These are phyloP conservation scores for Arion vulgaris DNA, from an alignment of 1,140 invertebrate species.

Conservation along the genomic window DNA sequence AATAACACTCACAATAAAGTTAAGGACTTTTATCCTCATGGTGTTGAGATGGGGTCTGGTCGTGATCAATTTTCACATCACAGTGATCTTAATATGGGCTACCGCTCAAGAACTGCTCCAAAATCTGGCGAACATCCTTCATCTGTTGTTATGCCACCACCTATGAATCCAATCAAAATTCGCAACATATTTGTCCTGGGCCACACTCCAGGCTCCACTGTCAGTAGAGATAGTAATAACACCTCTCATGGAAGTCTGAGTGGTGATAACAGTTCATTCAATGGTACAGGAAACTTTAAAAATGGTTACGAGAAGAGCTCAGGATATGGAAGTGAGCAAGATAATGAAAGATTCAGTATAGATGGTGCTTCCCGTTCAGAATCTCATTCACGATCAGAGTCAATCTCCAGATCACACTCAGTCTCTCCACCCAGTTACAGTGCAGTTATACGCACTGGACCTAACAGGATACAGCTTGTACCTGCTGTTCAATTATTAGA, in stretches of 20 bases:
- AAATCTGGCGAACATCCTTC: conserved; percentile 30
- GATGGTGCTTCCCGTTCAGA: conserved; percentile 56
- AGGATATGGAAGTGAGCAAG: conserved; percentile 69
- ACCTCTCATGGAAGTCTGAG: conserved; percentile 61
- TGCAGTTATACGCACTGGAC: conserved; percentile 66
- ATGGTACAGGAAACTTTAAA: conserved; percentile 59
- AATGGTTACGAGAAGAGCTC: conserved; percentile 67
- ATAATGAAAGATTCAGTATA: conserved; percentile 60
- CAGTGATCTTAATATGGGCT: conserved; percentile 24
- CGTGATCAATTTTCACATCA: conserved; percentile 24
- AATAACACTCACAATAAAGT: not conserved
- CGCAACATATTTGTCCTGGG: conserved; percentile 60
- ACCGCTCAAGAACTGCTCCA: not conserved
- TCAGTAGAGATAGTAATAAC: conserved; percentile 53
- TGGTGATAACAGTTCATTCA: conserved; percentile 53
- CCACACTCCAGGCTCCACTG: conserved; percentile 42
- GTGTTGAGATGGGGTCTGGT: not conserved
- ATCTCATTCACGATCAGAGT: conserved; percentile 45
- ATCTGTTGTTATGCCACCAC: conserved; percentile 62
- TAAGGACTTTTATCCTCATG: not conserved
- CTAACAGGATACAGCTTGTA: conserved; percentile 68
- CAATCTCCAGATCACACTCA: conserved; percentile 59
- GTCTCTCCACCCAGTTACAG: conserved; percentile 63
- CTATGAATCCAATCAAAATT: conserved; percentile 64
- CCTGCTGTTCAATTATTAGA: conserved; percentile 52